phyloP scores from a whole-genome alignment of 2,888 invertebrate genomes.

The Archips crataeganus region DNA sequence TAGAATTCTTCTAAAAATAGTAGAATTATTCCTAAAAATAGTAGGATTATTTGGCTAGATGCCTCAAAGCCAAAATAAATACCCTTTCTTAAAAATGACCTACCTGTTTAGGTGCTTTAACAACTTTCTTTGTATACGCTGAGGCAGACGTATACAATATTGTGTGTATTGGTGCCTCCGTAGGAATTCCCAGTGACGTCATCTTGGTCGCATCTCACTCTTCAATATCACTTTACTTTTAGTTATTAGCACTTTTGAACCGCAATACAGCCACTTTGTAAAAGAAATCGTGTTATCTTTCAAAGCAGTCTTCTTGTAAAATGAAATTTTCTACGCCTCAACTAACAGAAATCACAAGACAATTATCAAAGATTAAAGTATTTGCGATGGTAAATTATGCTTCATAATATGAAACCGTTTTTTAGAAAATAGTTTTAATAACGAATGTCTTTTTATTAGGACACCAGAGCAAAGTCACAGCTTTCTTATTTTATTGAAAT shows the following conservation, averaged over 20 bases:
- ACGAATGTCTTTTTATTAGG: neutral
- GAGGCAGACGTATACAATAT: slow-evolving; percentile 69
- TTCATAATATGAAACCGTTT: neutral
- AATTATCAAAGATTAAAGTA: slow-evolving; percentile 13
- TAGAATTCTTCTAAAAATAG: too few species aligned
- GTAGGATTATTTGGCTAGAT: too few species aligned
- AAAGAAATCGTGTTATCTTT: neutral
- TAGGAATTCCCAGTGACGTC: slow-evolving; percentile 80
- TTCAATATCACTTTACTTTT: slow-evolving; percentile 16
- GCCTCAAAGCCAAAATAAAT: too few species aligned
- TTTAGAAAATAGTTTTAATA: neutral
- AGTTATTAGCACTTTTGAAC: slow-evolving; percentile 11
- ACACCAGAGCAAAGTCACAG: slow-evolving; percentile 3
- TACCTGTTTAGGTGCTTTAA: slow-evolving; percentile 71
- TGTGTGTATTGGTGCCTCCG: slow-evolving; percentile 79
- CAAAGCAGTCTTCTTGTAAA: neutral
- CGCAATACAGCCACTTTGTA: neutral
- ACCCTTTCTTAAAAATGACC: neutral
- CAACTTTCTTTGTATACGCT: slow-evolving; percentile 67
- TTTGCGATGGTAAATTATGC: neutral
- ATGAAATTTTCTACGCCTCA: neutral
- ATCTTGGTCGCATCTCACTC: slow-evolving; percentile 55
- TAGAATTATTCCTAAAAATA: too few species aligned
- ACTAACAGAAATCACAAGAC: slow-evolving; percentile 18
- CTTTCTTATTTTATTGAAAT: slow-evolving; percentile 37